Conservation (phyloP, 1,140 invertebrate species). For the Mycetomoellerius zeteki region DNA sequence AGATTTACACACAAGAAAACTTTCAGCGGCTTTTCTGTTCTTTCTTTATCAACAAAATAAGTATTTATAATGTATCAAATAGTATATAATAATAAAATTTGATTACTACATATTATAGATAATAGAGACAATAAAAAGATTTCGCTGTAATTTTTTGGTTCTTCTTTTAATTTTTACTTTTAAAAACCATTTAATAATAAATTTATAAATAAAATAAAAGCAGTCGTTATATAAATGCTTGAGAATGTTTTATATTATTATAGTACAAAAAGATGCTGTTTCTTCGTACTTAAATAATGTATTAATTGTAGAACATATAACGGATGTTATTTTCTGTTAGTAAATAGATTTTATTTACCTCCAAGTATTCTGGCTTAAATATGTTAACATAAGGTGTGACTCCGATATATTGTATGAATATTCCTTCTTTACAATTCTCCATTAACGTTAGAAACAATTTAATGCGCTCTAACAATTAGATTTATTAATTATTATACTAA, state of each 20-base stretch:
- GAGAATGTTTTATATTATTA: no score
- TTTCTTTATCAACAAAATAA: no score
- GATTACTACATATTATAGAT: no score
- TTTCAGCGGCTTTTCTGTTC: no score
- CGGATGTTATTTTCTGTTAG: not conserved
- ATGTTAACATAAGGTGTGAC: conserved; percentile 68
- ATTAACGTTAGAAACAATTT: conserved; percentile 62
- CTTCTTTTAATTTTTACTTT: no score
- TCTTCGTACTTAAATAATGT: not conserved
- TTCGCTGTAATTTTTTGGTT: not conserved
- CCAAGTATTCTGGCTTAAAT: conserved; percentile 77
- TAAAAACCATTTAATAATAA: not conserved
- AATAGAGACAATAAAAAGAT: not conserved
- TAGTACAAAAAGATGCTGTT: not conserved
- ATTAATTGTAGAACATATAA: not conserved
- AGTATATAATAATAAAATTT: no score
- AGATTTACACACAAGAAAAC: not conserved
- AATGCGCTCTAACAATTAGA: conserved; percentile 68
- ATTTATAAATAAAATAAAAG: not conserved
- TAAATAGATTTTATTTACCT: conserved; percentile 68
- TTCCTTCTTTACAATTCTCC: conserved; percentile 70
- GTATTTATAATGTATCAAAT: no score
- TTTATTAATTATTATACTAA: not conserved
- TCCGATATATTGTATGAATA: conserved; percentile 76
- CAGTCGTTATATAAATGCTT: not conserved